Evolutionary conservation across 2,888 invertebrate species (phyloP), one percentile per base, ranked within the genome.

Genomic region (Gastrophysa polygoni): DNA sequence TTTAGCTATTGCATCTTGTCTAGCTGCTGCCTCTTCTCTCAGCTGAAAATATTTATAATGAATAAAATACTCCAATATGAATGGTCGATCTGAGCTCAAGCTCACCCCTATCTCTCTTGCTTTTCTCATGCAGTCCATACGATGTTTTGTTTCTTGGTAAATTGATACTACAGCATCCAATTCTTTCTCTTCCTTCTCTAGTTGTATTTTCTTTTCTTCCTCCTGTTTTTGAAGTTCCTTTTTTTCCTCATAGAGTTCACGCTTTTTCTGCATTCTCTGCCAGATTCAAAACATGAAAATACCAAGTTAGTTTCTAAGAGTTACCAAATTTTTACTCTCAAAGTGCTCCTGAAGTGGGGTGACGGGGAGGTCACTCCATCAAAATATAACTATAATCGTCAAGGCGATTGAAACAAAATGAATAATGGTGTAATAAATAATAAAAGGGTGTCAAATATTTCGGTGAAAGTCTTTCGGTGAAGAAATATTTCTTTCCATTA

Each of bases 151-250:
- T 28, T 81, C 77, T 16, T 78, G 77, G 66, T 83, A 84, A 29
- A 84, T 80, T 38, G 81, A 74, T 17, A 83, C 81, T 4, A 84
- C 77, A 57, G 80, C 77, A 48, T 82, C 80, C 48, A 82, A 77
- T 59, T 85, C 81, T 61, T 79, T 78, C 38, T 84, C 82, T 68
- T 85, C 83, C 58, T 80, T 79, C 14, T 78, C 77, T 11, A 74
- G 69, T 59, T 70, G 64, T 17, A 46, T 49, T 34, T 82, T 79
- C 3, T 77, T 75, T 47, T 80, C 75, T 0, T 78, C 63, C 43
- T 82, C 79, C 6, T 71, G 69, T 58, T 82, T 75, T n/a, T 67
- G 5, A 16, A 57, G 11, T 14, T 63, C 59, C 38, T 51, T 5
- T 14, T 64, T 56, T n/a, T 64, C 47, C 58, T 47, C 24, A 16